A percentile compares a stretch with the other conserved stretches of the same genome.
phyloP scores from a whole-genome alignment of 2,888 invertebrate genomes.

The Nemoura dubitans region DNA sequence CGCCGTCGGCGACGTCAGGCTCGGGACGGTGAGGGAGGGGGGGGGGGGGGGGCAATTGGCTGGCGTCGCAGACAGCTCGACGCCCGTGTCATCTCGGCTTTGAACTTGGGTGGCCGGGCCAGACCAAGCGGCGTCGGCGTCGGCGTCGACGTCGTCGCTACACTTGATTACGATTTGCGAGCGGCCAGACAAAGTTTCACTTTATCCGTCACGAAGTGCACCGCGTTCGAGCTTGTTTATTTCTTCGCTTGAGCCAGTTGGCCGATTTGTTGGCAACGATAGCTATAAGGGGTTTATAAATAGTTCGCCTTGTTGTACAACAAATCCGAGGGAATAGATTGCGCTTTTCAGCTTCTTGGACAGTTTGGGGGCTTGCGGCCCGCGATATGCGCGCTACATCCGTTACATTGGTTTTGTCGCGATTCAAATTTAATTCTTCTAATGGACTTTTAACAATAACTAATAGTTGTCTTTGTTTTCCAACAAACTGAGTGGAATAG shows the following conservation, averaged over 20 bases:
- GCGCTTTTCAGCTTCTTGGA: too few relatives aligned
- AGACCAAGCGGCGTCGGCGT: background rate
- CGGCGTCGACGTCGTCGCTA: background rate
- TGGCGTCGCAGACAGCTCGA: conserved; percentile 7
- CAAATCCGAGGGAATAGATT: too few relatives aligned
- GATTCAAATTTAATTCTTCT: too few relatives aligned
- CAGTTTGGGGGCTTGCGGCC: too few relatives aligned
- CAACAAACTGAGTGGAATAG: too few relatives aligned
- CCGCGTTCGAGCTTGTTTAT: background rate
- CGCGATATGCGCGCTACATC: too few relatives aligned
- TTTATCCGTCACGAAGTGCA: background rate
- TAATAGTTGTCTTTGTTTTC: too few relatives aligned
- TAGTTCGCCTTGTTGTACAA: background rate
- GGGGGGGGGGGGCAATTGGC: conserved; percentile 2
- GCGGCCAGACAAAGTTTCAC: background rate
- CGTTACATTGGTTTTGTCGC: too few relatives aligned
- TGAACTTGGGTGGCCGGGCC: background rate
- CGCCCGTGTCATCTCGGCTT: background rate
- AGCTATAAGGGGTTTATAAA: background rate
- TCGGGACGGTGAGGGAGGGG: too few relatives aligned
- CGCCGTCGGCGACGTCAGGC: background rate
- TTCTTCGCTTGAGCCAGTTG: background rate
- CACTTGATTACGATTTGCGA: background rate
- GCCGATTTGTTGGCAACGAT: background rate
- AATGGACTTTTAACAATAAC: too few relatives aligned